A percentile compares a stretch with the other conserved stretches of the same genome.
phyloP scores from a whole-genome alignment of 2,888 invertebrate genomes.

The Tetramorium bicarinatum region DNA sequence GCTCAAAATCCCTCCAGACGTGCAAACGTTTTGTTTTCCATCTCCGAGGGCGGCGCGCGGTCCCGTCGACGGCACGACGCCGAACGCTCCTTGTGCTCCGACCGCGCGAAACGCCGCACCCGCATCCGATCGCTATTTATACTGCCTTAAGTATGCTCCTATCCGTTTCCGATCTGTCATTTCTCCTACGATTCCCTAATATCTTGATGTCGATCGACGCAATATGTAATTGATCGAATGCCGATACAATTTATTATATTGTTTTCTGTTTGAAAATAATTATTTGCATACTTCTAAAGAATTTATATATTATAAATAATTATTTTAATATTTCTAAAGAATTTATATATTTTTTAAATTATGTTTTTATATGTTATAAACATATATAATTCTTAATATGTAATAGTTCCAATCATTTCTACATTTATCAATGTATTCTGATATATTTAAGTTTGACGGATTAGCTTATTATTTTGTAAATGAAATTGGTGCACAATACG shows the following conservation, averaged over 20 bases:
- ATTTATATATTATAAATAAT: not conserved
- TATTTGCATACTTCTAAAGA: not conserved
- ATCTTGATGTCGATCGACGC: not conserved
- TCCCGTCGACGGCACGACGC: conserved; percentile 16
- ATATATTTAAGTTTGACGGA: not conserved
- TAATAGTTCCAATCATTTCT: not conserved
- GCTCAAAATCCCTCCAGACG: conserved; percentile 28
- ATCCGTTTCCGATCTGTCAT: conserved; percentile 9
- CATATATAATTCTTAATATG: not conserved
- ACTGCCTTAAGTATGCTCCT: conserved; percentile 13
- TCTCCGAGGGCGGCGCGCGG: conserved; percentile 27
- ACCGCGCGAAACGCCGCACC: conserved; percentile 46
- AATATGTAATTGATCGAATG: not conserved
- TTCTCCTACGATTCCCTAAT: not conserved
- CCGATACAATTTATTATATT: not conserved
- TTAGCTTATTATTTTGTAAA: not conserved
- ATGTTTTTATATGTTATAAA: not conserved
- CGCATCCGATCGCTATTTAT: conserved; percentile 51
- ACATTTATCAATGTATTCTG: not conserved
- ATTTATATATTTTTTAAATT: not conserved
- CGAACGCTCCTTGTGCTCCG: conserved; percentile 7
- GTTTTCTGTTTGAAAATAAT: not conserved
- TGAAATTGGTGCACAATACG: not conserved
- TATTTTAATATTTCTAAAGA: conserved; percentile 3
- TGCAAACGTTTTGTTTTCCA: conserved; percentile 52